Evolutionary conservation across 2,888 invertebrate species (phyloP), one percentile per base, ranked within the genome.

Genomic region (Masnerella sp.): DNA sequence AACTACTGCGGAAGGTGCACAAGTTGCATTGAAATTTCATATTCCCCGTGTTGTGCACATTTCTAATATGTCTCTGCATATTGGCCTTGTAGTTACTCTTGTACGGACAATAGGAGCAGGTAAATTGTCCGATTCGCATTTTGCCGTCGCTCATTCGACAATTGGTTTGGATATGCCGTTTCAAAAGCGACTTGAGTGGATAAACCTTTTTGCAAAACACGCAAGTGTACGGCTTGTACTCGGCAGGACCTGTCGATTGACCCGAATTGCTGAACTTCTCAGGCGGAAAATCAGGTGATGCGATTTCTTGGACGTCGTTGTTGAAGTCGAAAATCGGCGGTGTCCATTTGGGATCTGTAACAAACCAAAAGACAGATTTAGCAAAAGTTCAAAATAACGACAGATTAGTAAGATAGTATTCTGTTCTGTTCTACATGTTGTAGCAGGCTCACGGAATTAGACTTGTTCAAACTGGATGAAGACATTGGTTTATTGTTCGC

Each of bases 1-100:
- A 86, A 67, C 83, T 85, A 75, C 86, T 86, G 11, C 80, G 79
- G 32, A 86, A 86, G 49, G 80, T 80, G 74, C 86, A 86, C 0
- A 84, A 68, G 7, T 81, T 77, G 59, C 86, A 86, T 8, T 78
- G 74, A 49, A 82, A 83, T 43, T 81, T 81, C 3, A 77, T 56
- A 7, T 75, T 77, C 1, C 80, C 81, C 4, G 80, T 80, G 15
- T 83, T 81, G 74, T 83, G 83, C 15, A 86, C 80, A 25, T 85
- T 85, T 17, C 82, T 38, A 14, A 88, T 85, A 79, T 88, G 88
- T 8, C 85, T 79, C 77, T 84, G 82, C 76, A 86, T 80, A 78
- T 87, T 88, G 20, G 89, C 84, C 34, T 88, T 88, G 74, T 86
- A 85, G 54, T 85, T 84, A 68, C 83, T 83, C 64, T 81, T 84